Evolutionary conservation across 2,113 vertebrate species (phyloP).

Genomic region (Strix uralensis): DNA sequence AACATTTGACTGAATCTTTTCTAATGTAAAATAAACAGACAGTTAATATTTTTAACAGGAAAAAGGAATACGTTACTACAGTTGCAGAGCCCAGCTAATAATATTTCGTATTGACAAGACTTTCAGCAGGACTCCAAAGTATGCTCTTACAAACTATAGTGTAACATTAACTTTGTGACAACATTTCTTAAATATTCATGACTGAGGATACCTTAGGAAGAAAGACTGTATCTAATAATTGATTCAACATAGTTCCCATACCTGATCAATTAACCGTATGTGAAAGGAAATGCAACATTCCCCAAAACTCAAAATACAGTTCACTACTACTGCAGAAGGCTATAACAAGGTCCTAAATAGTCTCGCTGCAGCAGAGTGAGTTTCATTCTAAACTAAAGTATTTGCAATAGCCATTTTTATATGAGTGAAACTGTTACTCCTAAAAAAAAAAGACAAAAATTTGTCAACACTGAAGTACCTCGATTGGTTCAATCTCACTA

Average conservation of each 20-base stretch:
- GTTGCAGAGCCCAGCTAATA: background rate
- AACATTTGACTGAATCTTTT: background rate
- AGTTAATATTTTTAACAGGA: background rate
- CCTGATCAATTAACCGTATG: background rate
- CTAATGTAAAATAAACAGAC: background rate
- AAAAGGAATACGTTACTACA: background rate
- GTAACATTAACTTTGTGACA: background rate
- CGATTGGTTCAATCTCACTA: constrained; percentile 89
- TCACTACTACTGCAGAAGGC: background rate
- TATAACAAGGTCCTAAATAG: background rate
- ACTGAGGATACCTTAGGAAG: background rate
- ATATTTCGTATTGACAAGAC: background rate
- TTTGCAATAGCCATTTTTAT: background rate
- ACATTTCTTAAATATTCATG: background rate
- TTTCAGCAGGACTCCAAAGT: background rate
- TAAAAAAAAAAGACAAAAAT: background rate
- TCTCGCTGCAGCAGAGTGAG: background rate
- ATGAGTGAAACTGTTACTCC: background rate
- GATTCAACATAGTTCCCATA: background rate
- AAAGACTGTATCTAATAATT: background rate
- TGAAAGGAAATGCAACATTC: background rate
- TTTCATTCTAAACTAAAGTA: background rate
- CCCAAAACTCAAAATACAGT: background rate
- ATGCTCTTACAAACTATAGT: background rate
- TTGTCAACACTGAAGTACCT: constrained; percentile 73